phyloP scores from a whole-genome alignment of 2,113 vertebrate species.

The Gambusia holbrooki region DNA sequence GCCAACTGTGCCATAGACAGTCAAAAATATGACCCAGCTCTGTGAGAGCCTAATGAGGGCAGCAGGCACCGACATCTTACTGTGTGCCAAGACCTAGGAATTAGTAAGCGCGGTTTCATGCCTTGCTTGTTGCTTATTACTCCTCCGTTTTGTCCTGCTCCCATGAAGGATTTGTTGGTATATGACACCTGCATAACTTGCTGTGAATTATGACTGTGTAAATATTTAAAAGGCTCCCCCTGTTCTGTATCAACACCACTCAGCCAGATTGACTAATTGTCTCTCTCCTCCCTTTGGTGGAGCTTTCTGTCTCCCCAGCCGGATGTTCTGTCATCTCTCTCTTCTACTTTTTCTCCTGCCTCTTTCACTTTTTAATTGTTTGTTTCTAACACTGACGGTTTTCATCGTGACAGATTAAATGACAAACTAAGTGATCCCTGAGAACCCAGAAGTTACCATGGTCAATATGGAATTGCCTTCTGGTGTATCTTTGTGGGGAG shows the following conservation, averaged over 20 bases:
- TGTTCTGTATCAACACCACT: constrained; percentile 73
- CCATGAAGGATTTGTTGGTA: constrained; percentile 54
- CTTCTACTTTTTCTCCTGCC: constrained; percentile 1
- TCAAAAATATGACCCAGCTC: constrained; percentile 60
- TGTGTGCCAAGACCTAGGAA: constrained; percentile 27
- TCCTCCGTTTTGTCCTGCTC: constrained; percentile 42
- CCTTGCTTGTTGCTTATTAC: constrained; percentile 37
- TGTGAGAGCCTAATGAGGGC: constrained; percentile 57
- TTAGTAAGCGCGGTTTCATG: constrained; percentile 39
- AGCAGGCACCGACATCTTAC: constrained; percentile 29
- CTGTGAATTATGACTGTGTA: constrained; percentile 75
- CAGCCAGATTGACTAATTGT: constrained; percentile 76
- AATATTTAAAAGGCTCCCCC: constrained; percentile 79
- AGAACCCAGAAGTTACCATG: constrained; percentile 53
- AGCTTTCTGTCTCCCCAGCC: constrained; percentile 43
- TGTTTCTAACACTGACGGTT: constrained; percentile 53
- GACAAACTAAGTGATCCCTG: constrained; percentile 57
- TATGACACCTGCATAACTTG: constrained; percentile 67
- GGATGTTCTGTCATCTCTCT: constrained; percentile 49
- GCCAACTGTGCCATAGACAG: constrained; percentile 35
- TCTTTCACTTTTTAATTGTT: constrained; percentile 17
- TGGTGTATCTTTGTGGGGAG: constrained; percentile 49
- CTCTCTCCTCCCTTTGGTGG: constrained; percentile 51
- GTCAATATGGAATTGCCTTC: constrained; percentile 63
- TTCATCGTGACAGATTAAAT: constrained; percentile 54